Evolutionary conservation across 1,140 invertebrate genomes (phyloP).

Genomic region (Myzus persicae): DNA sequence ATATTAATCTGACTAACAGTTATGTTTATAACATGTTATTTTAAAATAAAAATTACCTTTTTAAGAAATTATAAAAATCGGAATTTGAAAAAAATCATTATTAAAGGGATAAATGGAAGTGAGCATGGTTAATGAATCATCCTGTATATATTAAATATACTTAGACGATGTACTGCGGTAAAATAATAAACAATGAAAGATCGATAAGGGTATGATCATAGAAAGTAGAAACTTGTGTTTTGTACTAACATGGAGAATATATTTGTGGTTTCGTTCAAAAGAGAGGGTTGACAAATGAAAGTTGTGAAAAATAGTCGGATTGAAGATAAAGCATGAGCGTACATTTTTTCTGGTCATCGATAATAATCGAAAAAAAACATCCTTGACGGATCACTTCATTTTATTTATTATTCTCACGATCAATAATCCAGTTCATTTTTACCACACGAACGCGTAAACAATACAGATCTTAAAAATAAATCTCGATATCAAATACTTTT

Average conservation of each 20-base stretch:
- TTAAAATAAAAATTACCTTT: too few relatives aligned
- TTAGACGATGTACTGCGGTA: not conserved
- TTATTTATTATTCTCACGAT: slow-evolving; percentile 29
- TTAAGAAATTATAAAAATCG: too few relatives aligned
- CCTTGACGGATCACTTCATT: not conserved
- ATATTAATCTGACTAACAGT: too few relatives aligned
- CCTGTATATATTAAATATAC: not conserved
- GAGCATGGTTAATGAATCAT: not conserved
- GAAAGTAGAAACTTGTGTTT: not conserved
- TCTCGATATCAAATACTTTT: slow-evolving; percentile 11
- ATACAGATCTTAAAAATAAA: not conserved
- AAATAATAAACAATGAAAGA: not conserved
- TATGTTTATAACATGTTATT: too few relatives aligned
- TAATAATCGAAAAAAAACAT: slow-evolving; percentile 6
- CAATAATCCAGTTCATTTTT: not conserved
- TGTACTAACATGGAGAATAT: not conserved
- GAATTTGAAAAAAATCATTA: too few relatives aligned
- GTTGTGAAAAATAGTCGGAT: not conserved
- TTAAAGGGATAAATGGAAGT: too few relatives aligned
- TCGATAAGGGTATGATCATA: not conserved
- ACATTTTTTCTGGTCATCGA: not conserved
- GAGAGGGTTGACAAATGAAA: not conserved
- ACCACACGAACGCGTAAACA: not conserved
- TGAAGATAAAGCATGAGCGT: not conserved
- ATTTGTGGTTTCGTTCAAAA: too few relatives aligned